These are phyloP conservation scores for Bathynomus jamesi DNA, from an alignment of 1,140 invertebrate species.

Conservation along the genomic window DNA sequence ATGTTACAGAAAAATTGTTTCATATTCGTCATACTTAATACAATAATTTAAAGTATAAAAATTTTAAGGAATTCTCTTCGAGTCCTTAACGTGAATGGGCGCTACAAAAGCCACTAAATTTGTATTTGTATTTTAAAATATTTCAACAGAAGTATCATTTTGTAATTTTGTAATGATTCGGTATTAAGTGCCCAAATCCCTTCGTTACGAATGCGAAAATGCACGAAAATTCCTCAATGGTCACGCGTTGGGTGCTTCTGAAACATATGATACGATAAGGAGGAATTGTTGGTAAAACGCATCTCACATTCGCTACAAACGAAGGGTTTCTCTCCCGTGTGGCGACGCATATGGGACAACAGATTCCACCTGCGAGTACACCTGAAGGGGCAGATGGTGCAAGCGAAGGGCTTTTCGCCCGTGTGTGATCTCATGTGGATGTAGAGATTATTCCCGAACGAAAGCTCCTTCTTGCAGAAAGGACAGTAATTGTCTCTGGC, in stretches of 20 bases:
- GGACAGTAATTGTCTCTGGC: background rate
- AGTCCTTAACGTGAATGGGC: too few species aligned
- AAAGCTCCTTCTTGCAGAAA: constrained; percentile 8
- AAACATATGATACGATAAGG: background rate
- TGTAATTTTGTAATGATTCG: too few species aligned
- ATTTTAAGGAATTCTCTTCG: too few species aligned
- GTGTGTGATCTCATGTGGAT: constrained; percentile 9
- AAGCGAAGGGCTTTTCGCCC: constrained; percentile 18
- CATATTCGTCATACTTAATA: too few species aligned
- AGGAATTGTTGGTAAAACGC: background rate
- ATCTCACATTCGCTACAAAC: constrained; percentile 4
- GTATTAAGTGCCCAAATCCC: too few species aligned
- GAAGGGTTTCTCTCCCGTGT: constrained; percentile 57
- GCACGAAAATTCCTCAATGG: too few species aligned
- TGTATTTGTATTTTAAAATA: too few species aligned
- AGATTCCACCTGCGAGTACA: constrained; percentile 7
- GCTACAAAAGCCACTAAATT: too few species aligned
- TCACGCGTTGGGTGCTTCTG: background rate
- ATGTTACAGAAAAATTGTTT: too few species aligned
- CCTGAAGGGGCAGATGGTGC: constrained; percentile 8
- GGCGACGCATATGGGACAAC: constrained; percentile 55
- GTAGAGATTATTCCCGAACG: background rate
- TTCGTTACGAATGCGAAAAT: too few species aligned
- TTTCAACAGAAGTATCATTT: too few species aligned
- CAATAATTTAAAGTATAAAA: too few species aligned